phyloP scores from a whole-genome alignment of 2,888 invertebrate species.

The Mythimna impura region DNA sequence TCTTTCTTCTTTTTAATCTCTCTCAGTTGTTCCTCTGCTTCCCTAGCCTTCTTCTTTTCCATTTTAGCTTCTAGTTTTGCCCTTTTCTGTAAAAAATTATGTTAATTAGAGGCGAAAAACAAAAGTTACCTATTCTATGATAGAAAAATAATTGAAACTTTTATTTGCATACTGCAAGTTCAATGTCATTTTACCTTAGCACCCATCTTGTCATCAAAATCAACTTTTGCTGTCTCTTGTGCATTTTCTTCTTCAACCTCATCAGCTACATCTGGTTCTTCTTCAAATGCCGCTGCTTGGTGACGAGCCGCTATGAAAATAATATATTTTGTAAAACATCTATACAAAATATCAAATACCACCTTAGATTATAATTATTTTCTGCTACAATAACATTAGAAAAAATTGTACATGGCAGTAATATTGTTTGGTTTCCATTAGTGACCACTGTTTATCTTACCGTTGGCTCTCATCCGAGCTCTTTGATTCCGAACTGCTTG shows the following conservation, averaged over 20 bases:
- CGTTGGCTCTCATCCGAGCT: constrained; percentile 91
- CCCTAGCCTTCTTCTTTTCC: constrained; percentile 95
- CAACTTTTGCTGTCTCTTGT: constrained; percentile 76
- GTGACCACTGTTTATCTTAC: constrained; percentile 67
- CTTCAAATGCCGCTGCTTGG: constrained; percentile 83
- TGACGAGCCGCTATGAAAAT: constrained; percentile 80
- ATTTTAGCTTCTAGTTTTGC: constrained; percentile 98
- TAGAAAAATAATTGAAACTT: not conserved
- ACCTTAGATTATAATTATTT: not conserved
- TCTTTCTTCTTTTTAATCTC: constrained; percentile 95
- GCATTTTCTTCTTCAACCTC: constrained; percentile 87
- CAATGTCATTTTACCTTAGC: constrained; percentile 91
- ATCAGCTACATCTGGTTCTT: constrained; percentile 88
- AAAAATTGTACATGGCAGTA: not conserved
- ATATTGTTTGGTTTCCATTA: not conserved
- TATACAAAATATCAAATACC: not conserved
- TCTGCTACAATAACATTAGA: not conserved
- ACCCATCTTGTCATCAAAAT: constrained; percentile 95
- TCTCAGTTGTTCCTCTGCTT: constrained; percentile 94
- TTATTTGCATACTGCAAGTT: not conserved
- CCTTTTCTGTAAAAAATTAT: constrained; percentile 91
- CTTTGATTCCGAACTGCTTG: constrained; percentile 94
- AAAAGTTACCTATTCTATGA: not conserved
- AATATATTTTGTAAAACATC: not conserved
- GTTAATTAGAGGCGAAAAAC: not conserved